These are phyloP conservation scores for Gallinago jamesoni DNA, from an alignment of 2,113 vertebrate genomes.

Conservation along the genomic window DNA sequence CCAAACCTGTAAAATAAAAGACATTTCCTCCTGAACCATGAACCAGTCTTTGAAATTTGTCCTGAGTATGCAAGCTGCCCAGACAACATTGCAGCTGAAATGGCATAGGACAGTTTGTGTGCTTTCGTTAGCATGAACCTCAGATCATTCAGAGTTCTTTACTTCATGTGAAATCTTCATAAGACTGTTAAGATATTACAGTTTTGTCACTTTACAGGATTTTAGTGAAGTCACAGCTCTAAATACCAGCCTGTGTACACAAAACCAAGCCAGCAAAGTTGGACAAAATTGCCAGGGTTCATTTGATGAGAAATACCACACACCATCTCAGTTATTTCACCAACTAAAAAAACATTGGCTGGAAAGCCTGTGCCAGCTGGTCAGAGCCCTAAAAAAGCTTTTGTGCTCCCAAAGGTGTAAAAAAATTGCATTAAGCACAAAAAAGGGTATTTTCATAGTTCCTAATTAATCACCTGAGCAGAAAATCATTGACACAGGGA, in stretches of 20 bases:
- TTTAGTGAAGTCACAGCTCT: background rate
- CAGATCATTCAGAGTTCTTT: background rate
- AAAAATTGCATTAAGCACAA: background rate
- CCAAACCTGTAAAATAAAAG: background rate
- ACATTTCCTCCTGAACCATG: background rate
- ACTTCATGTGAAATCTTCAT: background rate
- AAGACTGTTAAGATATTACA: background rate
- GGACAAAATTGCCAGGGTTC: background rate
- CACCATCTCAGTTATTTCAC: background rate
- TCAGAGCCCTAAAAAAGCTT: background rate
- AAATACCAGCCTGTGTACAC: background rate
- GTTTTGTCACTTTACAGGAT: background rate
- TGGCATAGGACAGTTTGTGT: fast-evolving
- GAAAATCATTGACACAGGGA: background rate
- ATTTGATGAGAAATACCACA: slow-evolving; percentile 3
- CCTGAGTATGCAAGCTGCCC: background rate
- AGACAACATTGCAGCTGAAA: background rate
- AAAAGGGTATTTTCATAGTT: background rate
- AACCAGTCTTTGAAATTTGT: background rate
- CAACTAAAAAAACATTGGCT: background rate
- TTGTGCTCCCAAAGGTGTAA: background rate
- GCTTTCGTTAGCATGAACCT: background rate
- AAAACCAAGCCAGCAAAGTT: background rate
- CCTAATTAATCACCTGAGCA: background rate
- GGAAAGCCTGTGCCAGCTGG: background rate